Base-by-base conservation (phyloP, 2,888 invertebrate genomes). In the Steinernema carpocapsae region DNA sequence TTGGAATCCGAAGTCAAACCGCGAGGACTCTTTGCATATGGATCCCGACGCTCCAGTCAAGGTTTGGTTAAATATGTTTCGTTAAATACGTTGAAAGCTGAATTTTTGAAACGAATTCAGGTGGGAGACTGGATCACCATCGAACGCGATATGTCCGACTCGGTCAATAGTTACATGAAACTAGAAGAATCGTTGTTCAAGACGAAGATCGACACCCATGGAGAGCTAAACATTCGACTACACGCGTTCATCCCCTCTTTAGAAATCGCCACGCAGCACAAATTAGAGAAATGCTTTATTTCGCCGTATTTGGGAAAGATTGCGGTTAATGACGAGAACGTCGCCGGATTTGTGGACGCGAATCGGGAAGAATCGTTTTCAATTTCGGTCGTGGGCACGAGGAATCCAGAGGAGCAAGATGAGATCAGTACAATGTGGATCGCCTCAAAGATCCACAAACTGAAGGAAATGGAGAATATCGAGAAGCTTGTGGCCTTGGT, bases 81-180 rank as follows among this genome's bases (percentile, higher is more conserved):
- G 12, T 6, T 56, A 17, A 56, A 10, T 17, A 10, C 7, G 12
- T 26, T 26, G 24, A 43, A 43, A 43, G n/a, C n/a, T n/a, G 43
- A 43, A 7, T 43, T 43, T 14, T 43, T 12, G 10, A 12, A 14
- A 43, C 14, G 10, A 43, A 48, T 48, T 48, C 14, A 64, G 64
- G 14, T 64, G 10, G 64, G 64, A 29, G 64, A 64, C 17, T 64
- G 64, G 64, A 64, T 64, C 14, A 6, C 7, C 29, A 29, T 64
- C 19, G 26, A 26, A 17, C 19, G 19, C 17, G 37, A 32, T 17
- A 17, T 7, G 17, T 6, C 24, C 2, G 64, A 29, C 7, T 17
- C 17, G 7, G 10, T 64, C 3, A 14, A 17, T 4, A 29, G 1
- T 3, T 64, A 64, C 32, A 29, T 14, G 26, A 56, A 24, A 29